Evolutionary conservation across 1,140 invertebrate genomes (phyloP).

Genomic region (Drosophila elegans): DNA sequence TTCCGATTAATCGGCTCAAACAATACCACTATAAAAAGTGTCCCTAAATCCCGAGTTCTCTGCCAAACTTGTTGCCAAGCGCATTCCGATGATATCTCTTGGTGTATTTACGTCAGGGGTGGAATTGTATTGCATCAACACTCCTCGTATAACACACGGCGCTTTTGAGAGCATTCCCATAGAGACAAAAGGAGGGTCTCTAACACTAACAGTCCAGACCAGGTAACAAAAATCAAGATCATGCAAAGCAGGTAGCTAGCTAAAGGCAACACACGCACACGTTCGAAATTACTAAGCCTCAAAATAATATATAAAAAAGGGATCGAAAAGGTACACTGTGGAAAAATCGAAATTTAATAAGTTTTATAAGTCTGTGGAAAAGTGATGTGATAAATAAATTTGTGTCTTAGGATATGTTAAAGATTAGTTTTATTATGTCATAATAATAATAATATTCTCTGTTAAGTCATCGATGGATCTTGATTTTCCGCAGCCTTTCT

Average conservation of each 20-base stretch:
- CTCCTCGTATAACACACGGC: slow-evolving; percentile 12
- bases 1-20: not conserved
- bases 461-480: too few relatives aligned
- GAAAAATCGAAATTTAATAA: not conserved
- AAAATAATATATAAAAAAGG: slow-evolving; percentile 17
- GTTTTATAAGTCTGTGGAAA: too few relatives aligned
- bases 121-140: slow-evolving; percentile 50
- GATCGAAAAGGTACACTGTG: slow-evolving; percentile 20
- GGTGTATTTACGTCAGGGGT: slow-evolving; percentile 63
- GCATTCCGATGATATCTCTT: slow-evolving; percentile 19
- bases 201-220: slow-evolving; percentile 30
- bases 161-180: slow-evolving; percentile 50
- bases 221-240: slow-evolving; percentile 67
- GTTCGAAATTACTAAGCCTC: slow-evolving; percentile 22
- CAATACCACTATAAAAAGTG: slow-evolving; percentile 5
- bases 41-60: slow-evolving; percentile 9
- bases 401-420: too few relatives aligned
- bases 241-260: slow-evolving; percentile 64
- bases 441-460: too few relatives aligned
- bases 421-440: too few relatives aligned
- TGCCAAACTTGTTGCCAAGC: slow-evolving; percentile 55
- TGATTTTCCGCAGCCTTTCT: too few relatives aligned
- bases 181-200: slow-evolving; percentile 30
- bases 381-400: too few relatives aligned
- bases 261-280: slow-evolving; percentile 33